These are phyloP conservation scores for Dione vanillae DNA, from an alignment of 2,888 invertebrate species.

Conservation along the genomic window DNA sequence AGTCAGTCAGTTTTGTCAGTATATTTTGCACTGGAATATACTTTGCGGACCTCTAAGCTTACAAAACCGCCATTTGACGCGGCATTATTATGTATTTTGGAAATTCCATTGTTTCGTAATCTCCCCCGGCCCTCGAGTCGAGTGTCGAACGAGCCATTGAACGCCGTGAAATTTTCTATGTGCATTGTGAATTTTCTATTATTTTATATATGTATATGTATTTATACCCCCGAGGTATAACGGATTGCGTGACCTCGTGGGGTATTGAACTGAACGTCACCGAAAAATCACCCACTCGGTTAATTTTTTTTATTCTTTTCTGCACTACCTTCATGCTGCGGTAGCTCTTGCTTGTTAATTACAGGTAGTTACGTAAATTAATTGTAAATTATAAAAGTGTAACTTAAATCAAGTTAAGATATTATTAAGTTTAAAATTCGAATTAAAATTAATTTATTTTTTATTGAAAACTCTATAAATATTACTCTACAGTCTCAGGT, in stretches of 20 bases:
- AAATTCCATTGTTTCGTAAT: constrained; percentile 82
- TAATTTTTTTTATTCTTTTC: background rate
- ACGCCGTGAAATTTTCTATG: constrained; percentile 64
- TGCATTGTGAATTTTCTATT: constrained; percentile 57
- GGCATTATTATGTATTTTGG: constrained; percentile 83
- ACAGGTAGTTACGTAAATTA: too few relatives aligned
- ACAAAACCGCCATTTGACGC: constrained; percentile 78
- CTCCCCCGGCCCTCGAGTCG: constrained; percentile 71
- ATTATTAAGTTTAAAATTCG: too few relatives aligned
- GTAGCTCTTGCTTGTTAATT: too few relatives aligned
- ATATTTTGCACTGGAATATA: constrained; percentile 4
- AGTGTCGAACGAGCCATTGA: constrained; percentile 66
- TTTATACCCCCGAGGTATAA: constrained; percentile 8
- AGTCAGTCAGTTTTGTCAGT: background rate
- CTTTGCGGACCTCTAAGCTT: constrained; percentile 66
- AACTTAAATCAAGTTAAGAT: too few relatives aligned
- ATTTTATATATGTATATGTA: constrained; percentile 30
- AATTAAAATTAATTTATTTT: too few relatives aligned
- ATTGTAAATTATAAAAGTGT: too few relatives aligned
- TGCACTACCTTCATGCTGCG: background rate
- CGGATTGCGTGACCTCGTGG: constrained; percentile 21
- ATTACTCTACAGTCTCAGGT: too few relatives aligned
- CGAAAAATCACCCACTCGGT: constrained; percentile 10
- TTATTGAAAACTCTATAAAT: too few relatives aligned
- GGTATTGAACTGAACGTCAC: constrained; percentile 6